Evolutionary conservation across 2,797 vertebrate genomes (phyloP).

Genomic region (Syngnathus acus): DNA sequence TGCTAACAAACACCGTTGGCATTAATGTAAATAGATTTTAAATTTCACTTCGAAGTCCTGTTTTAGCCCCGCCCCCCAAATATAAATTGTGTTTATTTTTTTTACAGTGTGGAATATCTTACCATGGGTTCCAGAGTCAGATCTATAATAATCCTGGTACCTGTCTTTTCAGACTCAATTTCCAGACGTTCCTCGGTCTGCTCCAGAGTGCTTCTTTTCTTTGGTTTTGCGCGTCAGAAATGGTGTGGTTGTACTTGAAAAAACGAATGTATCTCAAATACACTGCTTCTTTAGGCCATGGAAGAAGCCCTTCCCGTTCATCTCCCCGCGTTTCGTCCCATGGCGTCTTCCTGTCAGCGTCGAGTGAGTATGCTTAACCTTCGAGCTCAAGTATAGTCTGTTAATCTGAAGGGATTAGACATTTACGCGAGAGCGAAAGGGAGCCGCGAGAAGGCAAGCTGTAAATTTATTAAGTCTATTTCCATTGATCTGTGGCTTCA

Average conservation of each 20-base stretch:
- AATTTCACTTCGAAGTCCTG: too few species aligned
- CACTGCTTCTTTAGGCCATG: background rate
- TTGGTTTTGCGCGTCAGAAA: background rate
- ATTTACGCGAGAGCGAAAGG: conserved; percentile 10
- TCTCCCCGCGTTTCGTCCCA: background rate
- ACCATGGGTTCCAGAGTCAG: conserved; percentile 47
- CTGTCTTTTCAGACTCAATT: conserved; percentile 19
- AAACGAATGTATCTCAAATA: background rate
- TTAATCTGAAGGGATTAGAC: conserved; percentile 53
- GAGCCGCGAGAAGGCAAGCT: conserved; percentile 14
- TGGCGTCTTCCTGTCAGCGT: conserved; percentile 14
- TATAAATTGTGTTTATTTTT: too few species aligned
- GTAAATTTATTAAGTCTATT: conserved; percentile 34
- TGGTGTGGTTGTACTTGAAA: background rate
- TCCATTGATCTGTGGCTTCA: background rate
- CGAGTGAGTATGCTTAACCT: conserved; percentile 9
- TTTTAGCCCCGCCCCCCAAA: too few species aligned
- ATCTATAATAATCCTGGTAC: conserved; percentile 33
- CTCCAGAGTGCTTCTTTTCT: conserved; percentile 26
- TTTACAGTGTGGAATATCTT: conserved; percentile 13
- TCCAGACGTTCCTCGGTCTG: conserved; percentile 8
- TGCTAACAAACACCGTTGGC: too few species aligned
- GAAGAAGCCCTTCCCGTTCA: background rate
- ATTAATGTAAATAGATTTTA: too few species aligned
- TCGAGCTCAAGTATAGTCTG: conserved; percentile 22